Evolutionary conservation across 2,888 invertebrate species (phyloP).

Genomic region (Euzophera pinguis): DNA sequence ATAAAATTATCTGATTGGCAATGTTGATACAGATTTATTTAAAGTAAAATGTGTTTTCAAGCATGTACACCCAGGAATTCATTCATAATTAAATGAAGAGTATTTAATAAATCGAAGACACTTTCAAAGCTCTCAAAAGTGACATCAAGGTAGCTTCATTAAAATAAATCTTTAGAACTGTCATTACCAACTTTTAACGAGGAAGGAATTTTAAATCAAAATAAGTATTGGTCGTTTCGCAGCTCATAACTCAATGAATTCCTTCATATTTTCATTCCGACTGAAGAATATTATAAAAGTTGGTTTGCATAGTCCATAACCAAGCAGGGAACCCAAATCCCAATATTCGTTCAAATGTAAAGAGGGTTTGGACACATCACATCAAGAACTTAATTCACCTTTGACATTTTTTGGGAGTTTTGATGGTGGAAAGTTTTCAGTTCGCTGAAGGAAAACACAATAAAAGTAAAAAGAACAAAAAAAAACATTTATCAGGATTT

Average conservation of each 20-base stretch:
- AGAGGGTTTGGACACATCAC: slow-evolving; percentile 51
- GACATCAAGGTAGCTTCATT: background rate
- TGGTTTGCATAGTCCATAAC: background rate
- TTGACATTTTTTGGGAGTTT: background rate
- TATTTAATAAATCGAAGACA: background rate
- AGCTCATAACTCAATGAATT: no score
- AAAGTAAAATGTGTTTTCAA: background rate
- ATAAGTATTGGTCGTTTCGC: slow-evolving; percentile 1
- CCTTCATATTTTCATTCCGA: no score
- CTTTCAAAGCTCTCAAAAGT: background rate
- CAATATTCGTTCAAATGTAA: slow-evolving; percentile 32
- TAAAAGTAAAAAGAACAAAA: no score
- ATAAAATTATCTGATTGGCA: background rate
- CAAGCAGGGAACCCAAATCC: background rate
- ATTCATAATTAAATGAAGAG: background rate
- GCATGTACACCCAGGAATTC: background rate
- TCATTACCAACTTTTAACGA: slow-evolving; percentile 4
- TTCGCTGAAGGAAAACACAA: no score
- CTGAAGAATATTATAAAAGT: background rate
- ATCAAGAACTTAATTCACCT: slow-evolving; percentile 26
- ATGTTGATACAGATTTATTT: background rate
- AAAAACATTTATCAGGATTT: no score
- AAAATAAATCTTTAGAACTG: background rate
- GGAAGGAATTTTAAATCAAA: slow-evolving; percentile 1
- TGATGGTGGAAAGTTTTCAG: background rate